These are phyloP conservation scores for Empidonax alnorum DNA, from an alignment of 2,113 vertebrate genomes.

Conservation along the genomic window DNA sequence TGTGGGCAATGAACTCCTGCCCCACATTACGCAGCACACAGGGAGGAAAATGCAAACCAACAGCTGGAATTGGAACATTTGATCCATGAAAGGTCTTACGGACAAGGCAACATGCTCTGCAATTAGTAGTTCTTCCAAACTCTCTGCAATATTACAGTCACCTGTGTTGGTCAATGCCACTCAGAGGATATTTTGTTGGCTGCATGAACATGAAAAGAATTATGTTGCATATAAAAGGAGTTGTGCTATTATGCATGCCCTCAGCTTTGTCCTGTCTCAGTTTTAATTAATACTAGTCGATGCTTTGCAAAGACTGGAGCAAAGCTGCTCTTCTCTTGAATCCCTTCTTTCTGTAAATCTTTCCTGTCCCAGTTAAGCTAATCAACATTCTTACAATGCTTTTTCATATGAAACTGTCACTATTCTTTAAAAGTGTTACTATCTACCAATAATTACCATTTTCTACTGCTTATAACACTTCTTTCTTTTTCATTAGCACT, in stretches of 20 bases:
- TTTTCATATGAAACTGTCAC: slow-evolving; percentile 17
- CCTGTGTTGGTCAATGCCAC: background rate
- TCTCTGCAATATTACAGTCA: background rate
- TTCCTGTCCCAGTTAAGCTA: background rate
- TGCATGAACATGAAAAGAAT: background rate
- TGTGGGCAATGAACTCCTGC: background rate
- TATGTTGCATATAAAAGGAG: background rate
- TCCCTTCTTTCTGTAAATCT: background rate
- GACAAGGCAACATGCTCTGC: background rate
- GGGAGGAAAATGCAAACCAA: background rate
- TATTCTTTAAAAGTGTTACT: background rate
- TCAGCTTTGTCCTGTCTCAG: background rate
- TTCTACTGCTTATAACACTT: background rate
- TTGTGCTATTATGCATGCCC: background rate
- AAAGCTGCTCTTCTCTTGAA: background rate
- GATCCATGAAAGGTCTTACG: background rate
- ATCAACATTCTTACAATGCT: slow-evolving; percentile 24
- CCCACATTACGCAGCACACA: accelerated
- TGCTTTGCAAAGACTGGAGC: background rate
- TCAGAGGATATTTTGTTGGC: background rate
- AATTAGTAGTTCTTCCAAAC: background rate
- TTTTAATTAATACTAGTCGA: slow-evolving; percentile 14
- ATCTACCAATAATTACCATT: slow-evolving; percentile 36
- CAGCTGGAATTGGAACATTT: background rate
- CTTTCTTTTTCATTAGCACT: slow-evolving; percentile 32